Base-by-base conservation (phyloP, 2,888 invertebrate genomes). In the Drosophila phalerata region DNA sequence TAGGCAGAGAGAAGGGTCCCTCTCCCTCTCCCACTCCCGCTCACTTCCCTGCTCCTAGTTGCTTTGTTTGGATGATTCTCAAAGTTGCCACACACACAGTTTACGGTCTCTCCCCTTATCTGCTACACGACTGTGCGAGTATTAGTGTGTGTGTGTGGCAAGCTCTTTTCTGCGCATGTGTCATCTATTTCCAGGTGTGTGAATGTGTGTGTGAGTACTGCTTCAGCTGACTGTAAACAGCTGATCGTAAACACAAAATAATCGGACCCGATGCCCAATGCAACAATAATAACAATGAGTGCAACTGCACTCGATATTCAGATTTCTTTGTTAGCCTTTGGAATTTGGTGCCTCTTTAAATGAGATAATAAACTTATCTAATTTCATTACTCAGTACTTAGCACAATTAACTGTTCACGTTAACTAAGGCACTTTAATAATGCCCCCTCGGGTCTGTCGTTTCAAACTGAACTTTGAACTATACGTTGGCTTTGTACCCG, bases 191-290 rank as follows among this genome's bases (percentile, higher is more conserved):
- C 6, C 42, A 19, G 5, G 19, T 47, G 17, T 40, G 43, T 38
- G 32, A 40, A 28, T 28, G 49, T 45, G 34, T 42, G 42, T 40
- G 9, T 22, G 64, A 52, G 34, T 30, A 37, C 30, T 58, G 38
- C 42, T 77, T 65, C 68, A 73, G 80, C 76, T 68, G 81, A 77
- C 62, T 63, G 38, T 11, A 17, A 85, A 81, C 79, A 80, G 83
- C 79, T 80, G 79, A 80, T 70, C 63, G 69, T 80, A 76, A 82
- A 79, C 83, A 82, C 37, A 61, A 71, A 61, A 43, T 43, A 43
- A 55, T 66, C 48, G 32, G n/a, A 17, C 55, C 62, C 68, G 61
- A 63, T 78, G 61, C 42, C 58, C 37, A 71, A 61, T 49, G 61
- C 66, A 66, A 38, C 61, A 64, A 43, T 49, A 34, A 48, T 49